Base-by-base conservation (phyloP, 2,113 vertebrate genomes). In the Dicerorhinus sumatrensis region DNA sequence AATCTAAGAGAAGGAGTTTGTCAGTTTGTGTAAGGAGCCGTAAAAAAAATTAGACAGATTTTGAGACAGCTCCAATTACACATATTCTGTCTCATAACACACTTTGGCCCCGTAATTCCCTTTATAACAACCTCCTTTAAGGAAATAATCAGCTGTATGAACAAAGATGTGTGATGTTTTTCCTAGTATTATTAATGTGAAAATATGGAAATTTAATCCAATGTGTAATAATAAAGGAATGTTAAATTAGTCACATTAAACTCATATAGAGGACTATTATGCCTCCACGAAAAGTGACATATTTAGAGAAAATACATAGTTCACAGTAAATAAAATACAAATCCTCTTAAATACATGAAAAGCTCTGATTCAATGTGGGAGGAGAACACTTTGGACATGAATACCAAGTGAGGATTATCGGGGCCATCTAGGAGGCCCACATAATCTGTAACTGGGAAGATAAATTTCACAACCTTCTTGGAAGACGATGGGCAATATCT, bases 121-220 rank as follows among this genome's bases (percentile, higher is more conserved):
- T 80, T 85, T 67, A 33, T 12, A 46, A 87, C 80, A 86, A 31
- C 36, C 13, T n/a, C 48, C 23, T 85, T 81, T 86, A 36, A 70
- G 18, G 84, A 84, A 85, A 63, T 82, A 17, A 85, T 75, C 46
- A 85, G 21, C 5, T 89, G 20, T 56, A 29, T 25, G 5, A 62
- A 76, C n/a, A 89, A 94, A 97, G 18, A 94, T 56, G 48, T 86
- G 21, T 54, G 31, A 54, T 77, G 36, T 92, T 90, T 86, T 82
- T 77, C 8, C 33, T 73, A 84, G 46, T 63, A 91, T 56, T 62
- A 14, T 75, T 93, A 60, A 62, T 79, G 31, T 17, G 8, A 88
- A 72, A 82, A 77, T 94, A 62, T 84, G 10, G 31, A 91, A 63
- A 54, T 69, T 92, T 48, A 76, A 13, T 79, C 90, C 21, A 62